Evolutionary conservation across 35 echinoderm and acorn worm genomes (phyloP).

Genomic region (Ptychodera flava): DNA sequence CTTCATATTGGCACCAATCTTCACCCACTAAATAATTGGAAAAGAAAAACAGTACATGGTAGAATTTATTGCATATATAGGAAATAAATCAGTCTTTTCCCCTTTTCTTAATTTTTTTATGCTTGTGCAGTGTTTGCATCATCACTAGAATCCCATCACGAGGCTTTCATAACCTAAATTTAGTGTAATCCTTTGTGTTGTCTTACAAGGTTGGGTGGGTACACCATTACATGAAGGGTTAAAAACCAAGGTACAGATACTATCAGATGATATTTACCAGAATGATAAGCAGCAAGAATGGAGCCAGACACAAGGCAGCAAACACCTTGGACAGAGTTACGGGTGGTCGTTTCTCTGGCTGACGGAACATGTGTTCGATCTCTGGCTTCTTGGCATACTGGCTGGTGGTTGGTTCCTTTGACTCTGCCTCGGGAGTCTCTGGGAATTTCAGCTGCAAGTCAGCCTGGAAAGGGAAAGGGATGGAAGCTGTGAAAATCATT

Average conservation of each 20-base stretch:
- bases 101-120: too few species aligned
- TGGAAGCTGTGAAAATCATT: background rate
- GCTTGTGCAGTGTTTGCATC: too few species aligned
- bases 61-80: too few species aligned
- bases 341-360: constrained; percentile 79
- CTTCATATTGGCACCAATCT: constrained; percentile 80
- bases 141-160: too few species aligned
- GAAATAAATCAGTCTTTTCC: too few species aligned
- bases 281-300: constrained; percentile 56
- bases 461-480: constrained; percentile 30
- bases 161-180: too few species aligned
- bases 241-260: too few species aligned
- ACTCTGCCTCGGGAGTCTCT: constrained; percentile 32
- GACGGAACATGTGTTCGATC: constrained; percentile 91
- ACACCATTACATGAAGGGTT: too few species aligned
- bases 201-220: too few species aligned
- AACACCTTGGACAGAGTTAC: constrained; percentile 67
- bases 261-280: constrained; percentile 69
- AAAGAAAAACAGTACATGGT: too few species aligned
- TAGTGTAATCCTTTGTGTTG: too few species aligned
- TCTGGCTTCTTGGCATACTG: constrained; percentile 62
- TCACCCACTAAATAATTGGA: constrained; percentile 92
- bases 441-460: constrained; percentile 76
- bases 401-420: constrained; percentile 20
- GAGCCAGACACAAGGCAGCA: constrained; percentile 60